Percentiles rank a stretch among this genome's conserved stretches.
These are phyloP conservation scores for Onthophagus sagittarius DNA, from an alignment of 2,888 invertebrate species.

Conservation along the genomic window DNA sequence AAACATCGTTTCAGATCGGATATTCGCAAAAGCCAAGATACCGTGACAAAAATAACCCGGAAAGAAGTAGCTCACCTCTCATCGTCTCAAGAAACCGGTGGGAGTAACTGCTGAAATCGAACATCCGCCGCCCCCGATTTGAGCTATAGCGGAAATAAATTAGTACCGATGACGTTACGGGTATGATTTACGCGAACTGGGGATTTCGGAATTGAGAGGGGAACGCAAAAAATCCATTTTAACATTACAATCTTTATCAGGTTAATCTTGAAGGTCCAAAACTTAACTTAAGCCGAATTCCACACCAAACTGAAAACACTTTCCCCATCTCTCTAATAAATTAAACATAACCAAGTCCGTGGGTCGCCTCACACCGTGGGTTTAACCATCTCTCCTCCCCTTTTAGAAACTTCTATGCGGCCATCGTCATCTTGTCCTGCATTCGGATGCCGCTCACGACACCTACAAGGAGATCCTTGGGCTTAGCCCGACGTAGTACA, in stretches of 20 bases:
- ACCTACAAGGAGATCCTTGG: constrained; percentile 6
- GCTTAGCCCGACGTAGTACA: constrained; percentile 25
- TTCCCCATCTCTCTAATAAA: neutral
- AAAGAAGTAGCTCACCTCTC: neutral
- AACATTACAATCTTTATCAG: too few relatives aligned
- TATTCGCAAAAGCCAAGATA: neutral
- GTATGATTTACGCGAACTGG: neutral
- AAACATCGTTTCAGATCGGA: neutral
- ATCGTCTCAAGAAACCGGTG: neutral
- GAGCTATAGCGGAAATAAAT: neutral
- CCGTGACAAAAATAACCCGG: neutral
- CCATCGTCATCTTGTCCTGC: neutral
- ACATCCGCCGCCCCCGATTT: neutral
- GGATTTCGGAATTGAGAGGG: neutral
- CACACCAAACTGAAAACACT: neutral
- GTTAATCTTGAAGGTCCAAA: too few relatives aligned
- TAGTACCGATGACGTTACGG: neutral
- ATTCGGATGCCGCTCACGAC: constrained; percentile 12
- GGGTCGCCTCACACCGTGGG: neutral
- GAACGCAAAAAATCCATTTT: neutral
- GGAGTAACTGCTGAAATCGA: neutral
- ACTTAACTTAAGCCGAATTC: too few relatives aligned
- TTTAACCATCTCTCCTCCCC: neutral
- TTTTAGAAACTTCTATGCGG: neutral
- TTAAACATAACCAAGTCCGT: neutral